These are phyloP conservation scores for Scaptodrosophila latifasciaeformis DNA, from an alignment of 2,888 invertebrate genomes.

Conservation along the genomic window DNA sequence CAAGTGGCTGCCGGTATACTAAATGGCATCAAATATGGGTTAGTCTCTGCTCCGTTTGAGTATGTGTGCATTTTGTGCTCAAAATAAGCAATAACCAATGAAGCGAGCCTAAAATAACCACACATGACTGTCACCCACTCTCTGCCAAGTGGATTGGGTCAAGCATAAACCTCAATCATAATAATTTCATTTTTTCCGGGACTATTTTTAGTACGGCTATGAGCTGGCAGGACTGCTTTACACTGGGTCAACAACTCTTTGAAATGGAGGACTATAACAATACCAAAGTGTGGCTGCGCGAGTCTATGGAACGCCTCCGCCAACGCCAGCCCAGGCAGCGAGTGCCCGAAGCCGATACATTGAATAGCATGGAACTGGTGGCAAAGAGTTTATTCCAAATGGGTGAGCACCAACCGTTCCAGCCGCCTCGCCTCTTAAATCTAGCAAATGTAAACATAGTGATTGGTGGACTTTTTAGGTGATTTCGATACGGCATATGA, in stretches of 20 bases:
- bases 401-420: no score
- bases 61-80: neutral
- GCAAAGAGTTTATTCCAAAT: constrained; percentile 62
- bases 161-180: constrained; percentile 32
- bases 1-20: constrained; percentile 90
- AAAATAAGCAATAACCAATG: constrained; percentile 56
- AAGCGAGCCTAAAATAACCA: constrained; percentile 42
- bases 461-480: constrained; percentile 32
- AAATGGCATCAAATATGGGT: constrained; percentile 88
- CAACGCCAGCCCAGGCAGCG: constrained; percentile 78
- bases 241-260: constrained; percentile 93
- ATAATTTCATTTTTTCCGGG: constrained; percentile 23
- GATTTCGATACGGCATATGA: constrained; percentile 60
- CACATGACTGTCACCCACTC: neutral
- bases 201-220: constrained; percentile 77
- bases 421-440: no score
- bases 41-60: constrained; percentile 19
- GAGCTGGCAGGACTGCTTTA: constrained; percentile 94
- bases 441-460: neutral
- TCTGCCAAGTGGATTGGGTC: neutral
- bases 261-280: constrained; percentile 93
- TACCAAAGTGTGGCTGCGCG: constrained; percentile 95
- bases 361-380: constrained; percentile 63
- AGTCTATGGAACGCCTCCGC: constrained; percentile 85
- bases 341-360: constrained; percentile 34